These are phyloP conservation scores for Thyatira batis DNA, from an alignment of 2,888 invertebrate species.

Conservation along the genomic window DNA sequence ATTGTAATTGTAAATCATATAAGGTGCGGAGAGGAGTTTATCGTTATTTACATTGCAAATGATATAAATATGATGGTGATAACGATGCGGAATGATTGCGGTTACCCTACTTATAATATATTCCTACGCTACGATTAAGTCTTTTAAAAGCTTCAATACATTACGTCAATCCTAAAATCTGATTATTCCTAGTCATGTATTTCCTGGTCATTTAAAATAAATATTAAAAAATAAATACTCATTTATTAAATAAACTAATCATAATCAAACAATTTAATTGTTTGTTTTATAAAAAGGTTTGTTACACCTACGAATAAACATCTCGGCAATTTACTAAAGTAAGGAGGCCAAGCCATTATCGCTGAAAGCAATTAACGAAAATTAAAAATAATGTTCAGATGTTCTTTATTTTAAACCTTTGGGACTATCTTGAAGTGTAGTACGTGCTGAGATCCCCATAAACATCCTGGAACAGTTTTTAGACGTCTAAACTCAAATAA, in stretches of 20 bases:
- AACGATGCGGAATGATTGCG: slow-evolving; percentile 45
- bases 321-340: neutral
- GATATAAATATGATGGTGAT: slow-evolving; percentile 69
- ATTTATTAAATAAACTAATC: too few species aligned
- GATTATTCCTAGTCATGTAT: too few species aligned
- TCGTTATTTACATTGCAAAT: slow-evolving; percentile 64
- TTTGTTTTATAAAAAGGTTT: neutral
- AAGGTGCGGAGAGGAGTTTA: slow-evolving; percentile 34
- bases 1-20: slow-evolving; percentile 24
- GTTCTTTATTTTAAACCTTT: neutral
- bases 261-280: too few species aligned
- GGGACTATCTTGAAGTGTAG: too few species aligned
- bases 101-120: slow-evolving; percentile 7
- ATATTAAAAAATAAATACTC: neutral
- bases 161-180: too few species aligned
- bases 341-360: neutral
- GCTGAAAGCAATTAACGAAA: neutral
- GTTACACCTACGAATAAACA: neutral
- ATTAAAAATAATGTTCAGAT: neutral
- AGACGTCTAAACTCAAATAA: too few species aligned
- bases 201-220: too few species aligned
- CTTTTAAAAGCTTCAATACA: neutral
- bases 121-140: neutral
- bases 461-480: too few species aligned
- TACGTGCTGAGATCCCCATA: too few species aligned